Percentiles rank a stretch among this genome's conserved stretches.
phyloP scores from a whole-genome alignment of 2,888 invertebrate genomes.

The Leptura quadrifasciata region DNA sequence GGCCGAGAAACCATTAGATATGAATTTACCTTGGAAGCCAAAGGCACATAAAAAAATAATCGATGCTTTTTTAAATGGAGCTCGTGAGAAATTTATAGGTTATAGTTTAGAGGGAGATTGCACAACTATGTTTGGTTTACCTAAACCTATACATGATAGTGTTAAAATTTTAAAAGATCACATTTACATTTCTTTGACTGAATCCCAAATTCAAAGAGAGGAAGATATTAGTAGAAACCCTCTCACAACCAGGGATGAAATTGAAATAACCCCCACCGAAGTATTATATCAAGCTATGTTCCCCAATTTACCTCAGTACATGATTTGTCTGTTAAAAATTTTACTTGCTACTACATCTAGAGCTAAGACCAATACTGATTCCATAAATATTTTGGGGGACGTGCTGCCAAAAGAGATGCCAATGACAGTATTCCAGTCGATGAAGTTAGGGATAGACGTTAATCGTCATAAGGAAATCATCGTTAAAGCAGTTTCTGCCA shows the following conservation, averaged over 20 bases:
- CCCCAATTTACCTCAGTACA: conserved; percentile 97
- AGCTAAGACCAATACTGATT: conserved; percentile 97
- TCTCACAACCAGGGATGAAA: conserved; percentile 87
- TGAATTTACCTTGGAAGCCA: conserved; percentile 92
- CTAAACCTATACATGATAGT: conserved; percentile 97
- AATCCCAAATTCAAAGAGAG: conserved; percentile 93
- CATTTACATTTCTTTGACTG: conserved; percentile 94
- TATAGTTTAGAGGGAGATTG: conserved; percentile 92
- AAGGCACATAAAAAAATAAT: conserved; percentile 96
- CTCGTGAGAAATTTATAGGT: conserved; percentile 96
- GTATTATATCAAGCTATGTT: conserved; percentile 94
- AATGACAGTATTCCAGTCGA: conserved; percentile 94
- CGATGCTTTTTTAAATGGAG: conserved; percentile 92
- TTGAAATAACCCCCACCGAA: conserved; percentile 90
- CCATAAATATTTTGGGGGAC: conserved; percentile 98
- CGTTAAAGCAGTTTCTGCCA: conserved; percentile 95
- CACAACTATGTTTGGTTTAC: conserved; percentile 93
- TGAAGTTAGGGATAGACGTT: conserved; percentile 97
- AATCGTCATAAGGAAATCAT: conserved; percentile 99
- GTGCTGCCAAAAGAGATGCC: conserved; percentile 98
- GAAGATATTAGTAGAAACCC: conserved; percentile 94
- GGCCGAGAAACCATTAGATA: conserved; percentile 41
- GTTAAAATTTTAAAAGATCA: conserved; percentile 92
- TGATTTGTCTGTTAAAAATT: conserved; percentile 97
- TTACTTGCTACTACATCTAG: conserved; percentile 98